Conservation (phyloP, 1,140 invertebrate genomes). For the Drosophila micromelanica region DNA sequence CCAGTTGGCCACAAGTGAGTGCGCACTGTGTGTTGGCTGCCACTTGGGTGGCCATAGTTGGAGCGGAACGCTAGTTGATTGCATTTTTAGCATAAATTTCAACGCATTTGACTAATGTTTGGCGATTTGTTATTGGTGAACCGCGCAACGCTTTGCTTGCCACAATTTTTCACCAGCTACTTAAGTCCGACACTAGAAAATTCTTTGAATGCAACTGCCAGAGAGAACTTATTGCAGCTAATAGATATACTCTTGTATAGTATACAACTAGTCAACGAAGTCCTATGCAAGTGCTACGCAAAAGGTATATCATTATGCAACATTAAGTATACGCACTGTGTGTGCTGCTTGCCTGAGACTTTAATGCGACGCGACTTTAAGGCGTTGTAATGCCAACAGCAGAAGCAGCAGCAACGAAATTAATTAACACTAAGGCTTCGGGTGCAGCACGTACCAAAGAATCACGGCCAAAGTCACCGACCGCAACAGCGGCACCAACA, state of each 20-base stretch:
- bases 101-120: slow-evolving; percentile 81
- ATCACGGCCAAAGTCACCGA: slow-evolving; percentile 18
- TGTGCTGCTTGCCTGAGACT: slow-evolving; percentile 10
- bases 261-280: background rate
- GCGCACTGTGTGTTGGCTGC: slow-evolving; percentile 16
- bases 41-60: slow-evolving; percentile 74
- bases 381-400: slow-evolving; percentile 50
- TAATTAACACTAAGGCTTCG: slow-evolving; percentile 65
- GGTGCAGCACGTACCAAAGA: slow-evolving; percentile 58
- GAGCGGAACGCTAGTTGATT: slow-evolving; percentile 79
- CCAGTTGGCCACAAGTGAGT: slow-evolving; percentile 21
- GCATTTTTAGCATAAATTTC: slow-evolving; percentile 83
- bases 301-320: slow-evolving; percentile 20
- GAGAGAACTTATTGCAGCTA: slow-evolving; percentile 38
- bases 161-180: slow-evolving; percentile 60
- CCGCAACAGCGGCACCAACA: slow-evolving; percentile 20
- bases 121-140: slow-evolving; percentile 67
- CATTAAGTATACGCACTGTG: slow-evolving; percentile 70
- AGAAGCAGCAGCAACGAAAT: slow-evolving; percentile 52
- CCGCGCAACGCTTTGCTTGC: slow-evolving; percentile 32
- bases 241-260: slow-evolving; percentile 47
- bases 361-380: slow-evolving; percentile 4
- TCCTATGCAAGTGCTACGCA: slow-evolving; percentile 25
- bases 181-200: slow-evolving; percentile 32
- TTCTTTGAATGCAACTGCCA: slow-evolving; percentile 23